A percentile compares a stretch with the other conserved stretches of the same genome.
Conservation (phyloP, 1,140 invertebrate genomes). For the Adelges cooleyi region DNA sequence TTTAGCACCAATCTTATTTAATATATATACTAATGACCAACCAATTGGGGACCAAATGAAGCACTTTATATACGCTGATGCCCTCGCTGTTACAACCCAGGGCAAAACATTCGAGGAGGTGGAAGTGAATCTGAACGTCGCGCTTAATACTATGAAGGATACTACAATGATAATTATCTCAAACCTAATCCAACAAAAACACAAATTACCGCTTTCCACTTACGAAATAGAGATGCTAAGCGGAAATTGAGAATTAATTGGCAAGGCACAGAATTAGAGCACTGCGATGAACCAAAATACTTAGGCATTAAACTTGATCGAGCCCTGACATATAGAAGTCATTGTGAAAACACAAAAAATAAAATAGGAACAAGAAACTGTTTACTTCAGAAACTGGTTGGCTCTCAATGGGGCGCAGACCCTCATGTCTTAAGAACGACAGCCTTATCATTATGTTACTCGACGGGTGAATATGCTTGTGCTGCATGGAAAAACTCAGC, state of each 20-base stretch:
- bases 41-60: constrained; percentile 15
- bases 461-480: constrained; percentile 14
- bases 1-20: constrained; percentile 33
- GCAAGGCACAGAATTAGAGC: neutral
- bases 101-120: constrained; percentile 17
- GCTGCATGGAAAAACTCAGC: constrained; percentile 4
- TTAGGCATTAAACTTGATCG: constrained; percentile 12
- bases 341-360: neutral
- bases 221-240: constrained; percentile 39
- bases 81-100: constrained; percentile 31
- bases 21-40: constrained; percentile 34
- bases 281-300: constrained; percentile 11
- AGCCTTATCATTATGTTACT: constrained; percentile 19
- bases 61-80: constrained; percentile 31
- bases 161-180: neutral
- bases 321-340: constrained; percentile 15
- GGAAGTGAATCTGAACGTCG: neutral
- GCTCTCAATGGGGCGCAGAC: neutral
- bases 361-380: constrained; percentile 19
- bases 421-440: constrained; percentile 12
- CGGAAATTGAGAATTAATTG: constrained; percentile 38
- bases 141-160: neutral
- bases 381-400: constrained; percentile 15
- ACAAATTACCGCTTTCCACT: neutral
- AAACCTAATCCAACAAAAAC: constrained; percentile 3